These are phyloP conservation scores for Oxyscelio sp. DNA, from an alignment of 2,888 invertebrate genomes.

Conservation along the genomic window DNA sequence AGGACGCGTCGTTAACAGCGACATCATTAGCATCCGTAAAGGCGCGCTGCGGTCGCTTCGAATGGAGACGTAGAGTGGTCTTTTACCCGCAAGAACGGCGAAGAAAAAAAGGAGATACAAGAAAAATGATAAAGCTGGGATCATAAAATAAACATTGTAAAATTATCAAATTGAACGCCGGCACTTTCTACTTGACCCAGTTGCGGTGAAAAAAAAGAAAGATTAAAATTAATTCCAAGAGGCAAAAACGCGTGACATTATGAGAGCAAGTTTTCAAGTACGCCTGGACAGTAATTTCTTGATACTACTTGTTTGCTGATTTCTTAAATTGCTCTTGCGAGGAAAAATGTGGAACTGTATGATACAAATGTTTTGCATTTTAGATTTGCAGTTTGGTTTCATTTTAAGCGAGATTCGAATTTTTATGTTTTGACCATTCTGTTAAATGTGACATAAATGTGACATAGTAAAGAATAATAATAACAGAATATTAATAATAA, in stretches of 20 bases:
- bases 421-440: too few relatives aligned
- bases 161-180: slow-evolving; percentile 26
- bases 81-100: neutral
- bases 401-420: too few relatives aligned
- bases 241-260: slow-evolving; percentile 24
- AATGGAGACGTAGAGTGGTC: too few relatives aligned
- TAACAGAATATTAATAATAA: too few relatives aligned
- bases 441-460: too few relatives aligned
- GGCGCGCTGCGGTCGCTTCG: neutral
- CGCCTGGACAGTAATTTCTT: neutral
- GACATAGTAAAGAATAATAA: too few relatives aligned
- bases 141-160: slow-evolving; percentile 5
- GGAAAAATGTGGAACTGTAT: too few relatives aligned
- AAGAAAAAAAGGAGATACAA: neutral
- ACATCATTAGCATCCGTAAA: slow-evolving; percentile 4
- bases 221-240: slow-evolving; percentile 1
- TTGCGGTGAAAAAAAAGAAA: neutral
- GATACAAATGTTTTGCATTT: too few relatives aligned
- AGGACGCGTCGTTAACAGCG: slow-evolving; percentile 35
- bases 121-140: neutral
- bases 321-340: too few relatives aligned
- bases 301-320: too few relatives aligned
- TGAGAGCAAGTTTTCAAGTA: slow-evolving; percentile 32
- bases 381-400: too few relatives aligned
- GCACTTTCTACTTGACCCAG: slow-evolving; percentile 60